Percentiles rank a stretch among this genome's conserved stretches.
phyloP scores from a whole-genome alignment of 2,888 invertebrate species.

The Actias luna region DNA sequence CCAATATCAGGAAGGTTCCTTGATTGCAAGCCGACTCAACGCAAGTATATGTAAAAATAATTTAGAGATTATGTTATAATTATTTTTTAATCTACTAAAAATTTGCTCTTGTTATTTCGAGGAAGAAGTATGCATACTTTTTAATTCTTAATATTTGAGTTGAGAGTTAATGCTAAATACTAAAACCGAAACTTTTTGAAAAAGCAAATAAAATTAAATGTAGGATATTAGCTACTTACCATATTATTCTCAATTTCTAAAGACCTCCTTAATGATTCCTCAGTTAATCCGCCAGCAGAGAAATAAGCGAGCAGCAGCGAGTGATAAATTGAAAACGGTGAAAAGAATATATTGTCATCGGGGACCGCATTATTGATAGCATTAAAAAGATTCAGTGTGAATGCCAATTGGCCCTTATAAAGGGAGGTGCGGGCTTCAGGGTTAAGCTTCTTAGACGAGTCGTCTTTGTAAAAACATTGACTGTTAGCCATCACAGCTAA shows the following conservation, averaged over 20 bases:
- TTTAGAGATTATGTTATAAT: neutral
- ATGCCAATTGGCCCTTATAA: conserved; percentile 81
- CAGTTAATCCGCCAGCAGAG: conserved; percentile 87
- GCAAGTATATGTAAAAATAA: neutral
- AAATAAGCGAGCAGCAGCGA: conserved; percentile 90
- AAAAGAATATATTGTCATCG: conserved; percentile 91
- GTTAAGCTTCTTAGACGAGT: conserved; percentile 66
- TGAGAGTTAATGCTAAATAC: no score
- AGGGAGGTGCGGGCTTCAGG: conserved; percentile 57
- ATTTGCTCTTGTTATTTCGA: no score
- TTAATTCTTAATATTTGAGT: no score
- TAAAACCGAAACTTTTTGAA: no score
- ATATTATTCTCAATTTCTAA: conserved; percentile 81
- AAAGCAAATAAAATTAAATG: no score
- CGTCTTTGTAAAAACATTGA: conserved; percentile 74
- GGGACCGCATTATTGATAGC: conserved; percentile 84
- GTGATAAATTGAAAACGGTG: conserved; percentile 93
- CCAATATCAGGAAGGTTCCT: no score
- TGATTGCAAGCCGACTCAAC: no score
- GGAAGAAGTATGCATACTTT: no score
- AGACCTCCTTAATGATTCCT: conserved; percentile 83
- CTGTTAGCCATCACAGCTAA: conserved; percentile 52
- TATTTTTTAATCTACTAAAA: no score
- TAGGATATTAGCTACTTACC: conserved; percentile 56
- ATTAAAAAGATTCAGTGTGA: conserved; percentile 86